Percentiles rank a stretch among this genome's conserved stretches.
These are phyloP conservation scores for Apantesis nais DNA, from an alignment of 2,888 invertebrate genomes.

Conservation along the genomic window DNA sequence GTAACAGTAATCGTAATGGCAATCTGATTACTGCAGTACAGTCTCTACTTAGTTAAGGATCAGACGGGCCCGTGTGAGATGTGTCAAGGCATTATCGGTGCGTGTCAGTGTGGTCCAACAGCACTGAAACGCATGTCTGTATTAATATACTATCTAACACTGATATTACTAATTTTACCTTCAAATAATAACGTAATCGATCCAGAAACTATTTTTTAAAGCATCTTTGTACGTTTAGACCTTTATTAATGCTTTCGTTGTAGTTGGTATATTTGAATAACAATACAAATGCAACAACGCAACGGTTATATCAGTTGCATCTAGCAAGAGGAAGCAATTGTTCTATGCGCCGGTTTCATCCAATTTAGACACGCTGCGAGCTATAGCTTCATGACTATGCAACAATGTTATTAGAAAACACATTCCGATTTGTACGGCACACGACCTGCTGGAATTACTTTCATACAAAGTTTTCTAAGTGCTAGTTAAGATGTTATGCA, in stretches of 20 bases:
- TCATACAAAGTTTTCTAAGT: slow-evolving; percentile 1
- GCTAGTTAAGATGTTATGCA: slow-evolving; percentile 5
- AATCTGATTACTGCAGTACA: background rate
- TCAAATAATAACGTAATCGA: background rate
- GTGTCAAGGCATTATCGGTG: too few species aligned
- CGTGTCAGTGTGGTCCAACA: too few species aligned
- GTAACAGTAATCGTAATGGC: background rate
- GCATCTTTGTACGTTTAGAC: background rate
- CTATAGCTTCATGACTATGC: slow-evolving; percentile 8
- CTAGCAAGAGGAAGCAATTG: slow-evolving; percentile 4
- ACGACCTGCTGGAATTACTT: background rate
- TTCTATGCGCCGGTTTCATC: slow-evolving; percentile 12
- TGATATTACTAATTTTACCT: background rate
- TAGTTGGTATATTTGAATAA: background rate
- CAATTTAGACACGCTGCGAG: slow-evolving; percentile 5
- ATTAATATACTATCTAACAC: too few species aligned
- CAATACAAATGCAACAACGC: background rate
- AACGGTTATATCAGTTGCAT: background rate
- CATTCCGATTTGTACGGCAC: background rate
- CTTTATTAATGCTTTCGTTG: background rate
- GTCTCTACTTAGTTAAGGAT: too few species aligned
- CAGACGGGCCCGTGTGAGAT: too few species aligned
- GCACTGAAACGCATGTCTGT: too few species aligned
- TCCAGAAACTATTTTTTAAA: background rate
- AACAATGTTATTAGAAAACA: slow-evolving; percentile 14